phyloP scores from a whole-genome alignment of 1,140 invertebrate species.

The Teleopsis dalmanni region DNA sequence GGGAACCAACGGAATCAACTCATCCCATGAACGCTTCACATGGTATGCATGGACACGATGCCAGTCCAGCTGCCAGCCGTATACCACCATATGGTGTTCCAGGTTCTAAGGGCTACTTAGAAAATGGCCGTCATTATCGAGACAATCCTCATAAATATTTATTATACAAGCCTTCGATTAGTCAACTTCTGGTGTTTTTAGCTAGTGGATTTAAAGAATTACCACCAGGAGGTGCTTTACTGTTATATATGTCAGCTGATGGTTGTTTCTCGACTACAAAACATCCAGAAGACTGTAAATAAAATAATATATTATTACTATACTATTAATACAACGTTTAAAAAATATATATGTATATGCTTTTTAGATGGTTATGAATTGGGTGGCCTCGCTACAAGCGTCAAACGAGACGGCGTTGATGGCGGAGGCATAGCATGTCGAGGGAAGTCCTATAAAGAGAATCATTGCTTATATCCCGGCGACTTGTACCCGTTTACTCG shows the following conservation, averaged over 20 bases:
- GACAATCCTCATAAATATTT: conserved; percentile 97
- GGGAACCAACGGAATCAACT: conserved; percentile 77
- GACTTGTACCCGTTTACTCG: conserved; percentile 88
- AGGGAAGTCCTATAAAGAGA: conserved; percentile 68
- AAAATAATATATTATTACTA: no score
- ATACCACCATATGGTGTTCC: conserved; percentile 55
- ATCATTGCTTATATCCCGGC: conserved; percentile 85
- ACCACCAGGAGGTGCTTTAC: conserved; percentile 79
- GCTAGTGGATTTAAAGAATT: conserved; percentile 92
- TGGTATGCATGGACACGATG: conserved; percentile 58
- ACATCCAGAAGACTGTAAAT: conserved; percentile 82
- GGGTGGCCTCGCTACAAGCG: conserved; percentile 81
- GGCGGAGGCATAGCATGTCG: conserved; percentile 45
- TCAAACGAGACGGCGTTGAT: conserved; percentile 57
- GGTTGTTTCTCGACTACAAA: conserved; percentile 82
- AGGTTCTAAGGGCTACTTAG: conserved; percentile 55
- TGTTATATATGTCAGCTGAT: conserved; percentile 91
- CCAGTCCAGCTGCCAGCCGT: conserved; percentile 74
- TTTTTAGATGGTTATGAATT: conserved; percentile 80
- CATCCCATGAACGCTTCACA: conserved; percentile 37
- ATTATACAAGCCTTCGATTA: conserved; percentile 90
- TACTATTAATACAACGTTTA: neutral
- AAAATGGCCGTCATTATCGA: conserved; percentile 66
- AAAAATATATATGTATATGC: neutral
- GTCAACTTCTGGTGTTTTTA: conserved; percentile 87